A percentile compares a stretch with the other conserved stretches of the same genome.
Conservation (phyloP, 2,797 vertebrate species). For the Etheostoma nigrum region DNA sequence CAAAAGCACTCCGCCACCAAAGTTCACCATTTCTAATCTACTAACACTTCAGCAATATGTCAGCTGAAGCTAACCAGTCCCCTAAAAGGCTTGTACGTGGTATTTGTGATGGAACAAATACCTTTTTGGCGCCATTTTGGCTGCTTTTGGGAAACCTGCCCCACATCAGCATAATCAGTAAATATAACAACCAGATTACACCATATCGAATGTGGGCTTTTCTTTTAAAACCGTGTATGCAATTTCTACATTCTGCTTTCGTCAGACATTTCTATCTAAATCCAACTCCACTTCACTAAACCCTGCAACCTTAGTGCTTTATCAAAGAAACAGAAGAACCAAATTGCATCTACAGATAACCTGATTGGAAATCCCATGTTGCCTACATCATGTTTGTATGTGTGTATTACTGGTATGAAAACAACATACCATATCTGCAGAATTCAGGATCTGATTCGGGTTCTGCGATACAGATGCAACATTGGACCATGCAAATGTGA, state of each 20-base stretch:
- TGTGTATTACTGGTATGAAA: background rate
- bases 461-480: conserved; percentile 21
- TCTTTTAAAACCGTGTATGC: conserved; percentile 32
- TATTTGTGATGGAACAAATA: conserved; percentile 29
- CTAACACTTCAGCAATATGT: background rate
- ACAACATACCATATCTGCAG: conserved; percentile 18
- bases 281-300: background rate
- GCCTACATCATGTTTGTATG: background rate
- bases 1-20: conserved; percentile 14
- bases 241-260: conserved; percentile 23
- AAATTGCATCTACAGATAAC: background rate
- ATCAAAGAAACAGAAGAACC: conserved; percentile 25
- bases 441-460: conserved; percentile 1
- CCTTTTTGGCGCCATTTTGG: background rate
- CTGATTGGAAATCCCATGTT: conserved; percentile 16
- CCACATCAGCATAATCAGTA: conserved; percentile 15
- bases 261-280: conserved; percentile 17
- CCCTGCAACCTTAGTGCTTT: conserved; percentile 44
- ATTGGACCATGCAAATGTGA: conserved; percentile 20
- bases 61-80: background rate
- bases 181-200: conserved; percentile 33
- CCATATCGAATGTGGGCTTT: conserved; percentile 45
- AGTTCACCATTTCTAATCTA: background rate
- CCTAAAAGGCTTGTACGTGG: background rate
- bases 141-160: conserved; percentile 29